phyloP scores from a whole-genome alignment of 2,888 invertebrate species.

The Toxonevra muliebris region DNA sequence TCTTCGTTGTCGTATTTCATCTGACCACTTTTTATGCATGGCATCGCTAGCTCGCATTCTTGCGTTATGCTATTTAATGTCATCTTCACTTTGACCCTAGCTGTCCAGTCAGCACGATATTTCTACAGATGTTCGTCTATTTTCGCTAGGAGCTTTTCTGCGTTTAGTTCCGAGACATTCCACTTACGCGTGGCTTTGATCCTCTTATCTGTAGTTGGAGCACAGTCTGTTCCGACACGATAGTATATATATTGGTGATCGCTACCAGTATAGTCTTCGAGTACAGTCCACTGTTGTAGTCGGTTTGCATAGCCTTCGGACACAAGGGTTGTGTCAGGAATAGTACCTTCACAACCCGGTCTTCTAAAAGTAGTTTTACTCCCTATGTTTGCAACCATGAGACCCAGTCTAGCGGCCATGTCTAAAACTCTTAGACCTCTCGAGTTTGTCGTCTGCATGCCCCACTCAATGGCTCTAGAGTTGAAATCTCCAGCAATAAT shows the following conservation, averaged over 20 bases:
- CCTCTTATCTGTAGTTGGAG: not conserved
- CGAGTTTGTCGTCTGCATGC: conserved; percentile 23
- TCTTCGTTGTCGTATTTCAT: too few relatives aligned
- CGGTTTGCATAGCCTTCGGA: conserved; percentile 10
- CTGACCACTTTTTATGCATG: too few relatives aligned
- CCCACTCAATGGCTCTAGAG: conserved; percentile 24
- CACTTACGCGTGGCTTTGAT: not conserved
- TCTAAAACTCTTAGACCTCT: conserved; percentile 30
- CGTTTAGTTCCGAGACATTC: not conserved
- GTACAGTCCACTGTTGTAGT: conserved; percentile 26
- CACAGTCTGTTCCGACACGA: conserved; percentile 35
- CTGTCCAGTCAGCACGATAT: not conserved
- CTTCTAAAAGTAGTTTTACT: conserved; percentile 28
- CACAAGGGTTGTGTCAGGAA: conserved; percentile 29
- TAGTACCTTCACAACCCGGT: conserved; percentile 25
- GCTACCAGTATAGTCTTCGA: too few relatives aligned
- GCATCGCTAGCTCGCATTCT: too few relatives aligned
- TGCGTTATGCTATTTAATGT: too few relatives aligned
- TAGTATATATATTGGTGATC: too few relatives aligned
- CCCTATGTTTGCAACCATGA: conserved; percentile 27
- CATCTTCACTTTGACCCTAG: conserved; percentile 4
- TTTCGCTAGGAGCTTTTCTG: not conserved
- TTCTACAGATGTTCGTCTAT: not conserved
- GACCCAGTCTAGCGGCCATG: conserved; percentile 34
- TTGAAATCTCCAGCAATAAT: too few relatives aligned